A percentile compares a stretch with the other conserved stretches of the same genome.
Conservation (phyloP, 2,888 invertebrate species). For the Drosophila formosana region DNA sequence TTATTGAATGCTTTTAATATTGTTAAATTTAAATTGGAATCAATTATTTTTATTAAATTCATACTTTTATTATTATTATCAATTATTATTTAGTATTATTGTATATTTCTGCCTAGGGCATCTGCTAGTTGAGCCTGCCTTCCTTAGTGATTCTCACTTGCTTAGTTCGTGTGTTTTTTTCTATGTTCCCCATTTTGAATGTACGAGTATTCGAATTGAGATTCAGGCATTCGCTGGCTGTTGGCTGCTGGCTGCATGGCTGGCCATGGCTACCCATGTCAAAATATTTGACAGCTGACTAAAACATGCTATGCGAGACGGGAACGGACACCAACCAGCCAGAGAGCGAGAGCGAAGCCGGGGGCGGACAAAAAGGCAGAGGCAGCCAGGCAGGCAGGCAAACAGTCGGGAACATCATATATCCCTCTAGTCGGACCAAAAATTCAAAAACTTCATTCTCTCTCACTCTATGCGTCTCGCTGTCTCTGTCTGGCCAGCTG, state of each 20-base stretch:
- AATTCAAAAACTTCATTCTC: conserved; percentile 35
- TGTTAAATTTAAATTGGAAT: neutral
- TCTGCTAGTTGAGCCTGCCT: neutral
- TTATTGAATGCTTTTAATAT: neutral
- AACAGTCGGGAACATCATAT: conserved; percentile 54
- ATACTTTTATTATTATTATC: neutral
- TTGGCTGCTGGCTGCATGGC: conserved; percentile 46
- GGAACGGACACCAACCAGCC: conserved; percentile 57
- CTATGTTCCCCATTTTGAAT: conserved; percentile 59
- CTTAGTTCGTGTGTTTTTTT: conserved; percentile 39
- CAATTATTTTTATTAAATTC: neutral
- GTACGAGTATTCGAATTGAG: conserved; percentile 47
- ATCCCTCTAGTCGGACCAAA: conserved; percentile 60
- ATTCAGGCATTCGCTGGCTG: conserved; percentile 50
- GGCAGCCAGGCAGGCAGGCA: conserved; percentile 36
- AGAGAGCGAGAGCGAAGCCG: conserved; percentile 17
- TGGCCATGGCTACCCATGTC: conserved; percentile 84
- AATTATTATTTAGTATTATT: neutral
- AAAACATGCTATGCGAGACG: conserved; percentile 83
- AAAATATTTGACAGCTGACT: conserved; percentile 86
- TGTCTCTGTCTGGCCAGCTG: conserved; percentile 38
- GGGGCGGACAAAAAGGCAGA: conserved; percentile 30
- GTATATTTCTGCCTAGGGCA: conserved; percentile 28
- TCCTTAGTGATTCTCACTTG: conserved; percentile 17
- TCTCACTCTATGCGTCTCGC: conserved; percentile 11